A percentile compares a stretch with the other conserved stretches of the same genome.
These are phyloP conservation scores for Setophaga petechia DNA, from an alignment of 2,113 vertebrate species.

Conservation along the genomic window DNA sequence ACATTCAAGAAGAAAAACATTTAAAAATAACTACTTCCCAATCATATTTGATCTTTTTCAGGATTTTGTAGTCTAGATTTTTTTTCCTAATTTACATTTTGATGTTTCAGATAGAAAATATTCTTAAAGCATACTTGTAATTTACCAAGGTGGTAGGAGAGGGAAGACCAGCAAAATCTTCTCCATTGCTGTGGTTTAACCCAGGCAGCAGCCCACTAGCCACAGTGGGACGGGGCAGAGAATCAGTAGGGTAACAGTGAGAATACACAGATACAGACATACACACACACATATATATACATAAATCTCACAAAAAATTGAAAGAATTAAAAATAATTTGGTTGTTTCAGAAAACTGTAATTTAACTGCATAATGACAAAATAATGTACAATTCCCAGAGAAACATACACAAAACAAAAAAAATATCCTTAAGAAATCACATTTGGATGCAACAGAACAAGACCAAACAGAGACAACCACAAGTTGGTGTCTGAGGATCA, in stretches of 20 bases:
- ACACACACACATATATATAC: too few species aligned
- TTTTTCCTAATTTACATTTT: background rate
- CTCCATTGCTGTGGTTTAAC: background rate
- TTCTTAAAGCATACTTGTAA: background rate
- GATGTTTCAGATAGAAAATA: background rate
- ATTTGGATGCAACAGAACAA: background rate
- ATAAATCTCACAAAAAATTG: background rate
- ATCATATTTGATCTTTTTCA: background rate
- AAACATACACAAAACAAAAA: too few species aligned
- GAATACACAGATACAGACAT: background rate
- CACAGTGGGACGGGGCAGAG: fast-evolving
- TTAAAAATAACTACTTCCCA: background rate
- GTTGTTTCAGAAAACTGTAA: background rate
- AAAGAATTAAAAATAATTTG: background rate
- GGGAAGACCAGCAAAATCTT: background rate
- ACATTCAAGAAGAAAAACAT: background rate
- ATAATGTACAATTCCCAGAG: background rate
- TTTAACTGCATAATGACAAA: background rate
- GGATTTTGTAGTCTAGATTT: background rate
- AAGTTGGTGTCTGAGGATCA: background rate
- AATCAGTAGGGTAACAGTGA: background rate
- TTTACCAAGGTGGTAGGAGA: background rate
- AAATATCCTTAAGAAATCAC: background rate
- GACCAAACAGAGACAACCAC: background rate
- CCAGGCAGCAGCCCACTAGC: background rate